Evolutionary conservation across 92 coral and sea anemone genomes (phyloP).

Genomic region (Meandrina meandrites): DNA sequence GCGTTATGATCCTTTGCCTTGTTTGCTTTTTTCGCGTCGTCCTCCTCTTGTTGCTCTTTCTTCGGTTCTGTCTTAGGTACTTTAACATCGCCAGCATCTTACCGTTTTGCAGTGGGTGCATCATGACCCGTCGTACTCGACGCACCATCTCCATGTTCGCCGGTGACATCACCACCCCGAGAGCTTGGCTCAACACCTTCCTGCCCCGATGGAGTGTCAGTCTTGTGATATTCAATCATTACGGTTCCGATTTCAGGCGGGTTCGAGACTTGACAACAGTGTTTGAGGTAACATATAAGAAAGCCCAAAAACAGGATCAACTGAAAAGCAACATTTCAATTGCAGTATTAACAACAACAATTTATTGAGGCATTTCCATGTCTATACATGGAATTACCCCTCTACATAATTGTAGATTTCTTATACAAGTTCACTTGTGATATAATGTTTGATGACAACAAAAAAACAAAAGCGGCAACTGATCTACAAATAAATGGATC

Average conservation of each 20-base stretch:
- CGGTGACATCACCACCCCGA: not conserved
- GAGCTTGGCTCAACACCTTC: not conserved
- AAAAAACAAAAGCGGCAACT: too few relatives aligned
- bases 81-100: not conserved
- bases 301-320: not conserved
- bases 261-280: not conserved
- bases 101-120: not conserved
- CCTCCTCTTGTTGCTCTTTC: not conserved
- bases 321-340: conserved; percentile 1
- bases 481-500: too few relatives aligned
- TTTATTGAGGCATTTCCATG: too few relatives aligned
- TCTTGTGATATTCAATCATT: not conserved
- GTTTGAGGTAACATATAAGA: not conserved
- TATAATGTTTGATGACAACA: too few relatives aligned
- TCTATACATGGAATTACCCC: too few relatives aligned
- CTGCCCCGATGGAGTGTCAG: not conserved
- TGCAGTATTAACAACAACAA: too few relatives aligned
- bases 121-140: not conserved
- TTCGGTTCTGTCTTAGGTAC: not conserved
- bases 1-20: not conserved
- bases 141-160: not conserved
- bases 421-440: too few relatives aligned
- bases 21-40: too few relatives aligned
- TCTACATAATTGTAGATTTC: too few relatives aligned
- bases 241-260: not conserved